Evolutionary conservation across 2,888 invertebrate genomes (phyloP).

Genomic region (Octonoba sinensis): DNA sequence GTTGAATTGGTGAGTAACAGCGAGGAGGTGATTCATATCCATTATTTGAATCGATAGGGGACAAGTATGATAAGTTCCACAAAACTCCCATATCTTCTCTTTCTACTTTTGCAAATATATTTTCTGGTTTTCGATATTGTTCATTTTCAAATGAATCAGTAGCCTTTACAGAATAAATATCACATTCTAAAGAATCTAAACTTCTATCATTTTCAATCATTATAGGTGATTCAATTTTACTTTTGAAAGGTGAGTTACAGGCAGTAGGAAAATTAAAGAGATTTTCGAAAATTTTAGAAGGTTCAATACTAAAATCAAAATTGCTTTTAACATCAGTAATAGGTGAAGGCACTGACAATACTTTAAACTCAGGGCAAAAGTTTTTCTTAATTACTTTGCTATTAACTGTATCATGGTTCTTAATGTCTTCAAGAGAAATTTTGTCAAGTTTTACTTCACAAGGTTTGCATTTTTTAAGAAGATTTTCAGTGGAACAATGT

Average conservation of each 20-base stretch:
- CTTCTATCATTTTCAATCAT: constrained; percentile 17
- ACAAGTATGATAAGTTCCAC: constrained; percentile 25
- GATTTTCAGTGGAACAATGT: background rate
- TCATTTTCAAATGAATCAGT: background rate
- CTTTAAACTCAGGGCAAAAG: too few relatives aligned
- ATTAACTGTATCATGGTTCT: background rate
- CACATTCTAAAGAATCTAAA: constrained; percentile 1
- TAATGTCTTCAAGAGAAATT: background rate
- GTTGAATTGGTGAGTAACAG: background rate
- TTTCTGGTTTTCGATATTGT: background rate
- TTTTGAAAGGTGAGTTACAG: constrained; percentile 5
- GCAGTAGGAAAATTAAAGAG: constrained; percentile 14
- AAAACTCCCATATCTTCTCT: constrained; percentile 13
- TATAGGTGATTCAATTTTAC: constrained; percentile 11
- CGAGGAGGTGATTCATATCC: background rate
- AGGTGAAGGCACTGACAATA: constrained; percentile 8
- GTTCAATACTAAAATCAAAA: constrained; percentile 13
- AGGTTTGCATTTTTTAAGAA: background rate
- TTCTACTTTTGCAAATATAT: constrained; percentile 2
- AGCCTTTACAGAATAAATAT: background rate
- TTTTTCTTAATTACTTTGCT: background rate
- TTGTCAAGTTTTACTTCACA: background rate
- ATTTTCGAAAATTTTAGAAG: constrained; percentile 7
- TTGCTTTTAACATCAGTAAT: constrained; percentile 3
- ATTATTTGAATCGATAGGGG: background rate